Percentiles rank a stretch among this genome's conserved stretches.
phyloP scores from a whole-genome alignment of 2,113 vertebrate species.

The Perca flavescens region DNA sequence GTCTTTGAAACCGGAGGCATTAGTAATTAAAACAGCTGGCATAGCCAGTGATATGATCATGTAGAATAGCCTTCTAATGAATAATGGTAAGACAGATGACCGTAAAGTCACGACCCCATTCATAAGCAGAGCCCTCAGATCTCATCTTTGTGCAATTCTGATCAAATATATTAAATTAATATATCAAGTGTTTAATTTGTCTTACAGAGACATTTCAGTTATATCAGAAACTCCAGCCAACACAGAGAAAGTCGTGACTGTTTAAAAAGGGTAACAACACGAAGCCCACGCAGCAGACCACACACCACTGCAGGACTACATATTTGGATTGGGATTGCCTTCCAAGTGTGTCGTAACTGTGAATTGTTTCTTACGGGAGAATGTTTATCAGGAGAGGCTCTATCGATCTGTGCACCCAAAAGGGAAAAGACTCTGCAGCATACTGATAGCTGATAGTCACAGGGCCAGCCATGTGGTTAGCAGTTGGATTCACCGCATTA shows the following conservation, averaged over 20 bases:
- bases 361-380: conserved; percentile 30
- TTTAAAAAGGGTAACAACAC: conserved; percentile 59
- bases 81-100: conserved; percentile 13
- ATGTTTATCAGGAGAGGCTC: conserved; percentile 25
- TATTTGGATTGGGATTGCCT: conserved; percentile 44
- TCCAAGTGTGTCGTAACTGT: conserved; percentile 48
- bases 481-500: neutral
- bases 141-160: conserved; percentile 11
- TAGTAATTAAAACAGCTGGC: conserved; percentile 30
- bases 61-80: conserved; percentile 23
- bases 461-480: conserved; percentile 10
- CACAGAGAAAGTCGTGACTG: conserved; percentile 47
- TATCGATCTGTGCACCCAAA: conserved; percentile 41
- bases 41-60: neutral
- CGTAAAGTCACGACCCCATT: conserved; percentile 7
- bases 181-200: conserved; percentile 10
- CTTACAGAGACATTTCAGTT: conserved; percentile 23
- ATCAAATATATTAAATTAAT: conserved; percentile 34
- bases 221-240: conserved; percentile 35
- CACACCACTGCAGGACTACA: conserved; percentile 52
- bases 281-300: conserved; percentile 56
- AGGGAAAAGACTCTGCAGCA: conserved; percentile 23
- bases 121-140: neutral
- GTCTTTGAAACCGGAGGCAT: conserved; percentile 39
- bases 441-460: conserved; percentile 31